Conservation (phyloP, 2,113 vertebrate species). For the Ptyas mucosa region DNA sequence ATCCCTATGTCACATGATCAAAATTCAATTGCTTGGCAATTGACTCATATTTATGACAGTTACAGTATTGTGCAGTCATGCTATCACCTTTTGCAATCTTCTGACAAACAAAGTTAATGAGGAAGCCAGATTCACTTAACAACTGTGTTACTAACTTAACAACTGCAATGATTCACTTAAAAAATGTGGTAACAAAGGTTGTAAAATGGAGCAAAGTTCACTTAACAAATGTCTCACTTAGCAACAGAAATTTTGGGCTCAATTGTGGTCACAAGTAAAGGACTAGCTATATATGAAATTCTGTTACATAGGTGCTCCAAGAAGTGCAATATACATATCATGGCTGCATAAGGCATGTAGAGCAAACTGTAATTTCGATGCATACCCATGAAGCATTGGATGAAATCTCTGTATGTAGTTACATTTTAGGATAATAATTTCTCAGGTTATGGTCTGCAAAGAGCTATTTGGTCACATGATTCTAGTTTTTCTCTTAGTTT, state of each 20-base stretch:
- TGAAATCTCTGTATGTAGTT: background rate
- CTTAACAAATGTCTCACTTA: background rate
- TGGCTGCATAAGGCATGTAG: background rate
- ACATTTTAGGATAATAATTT: constrained; percentile 14
- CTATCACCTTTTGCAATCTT: background rate
- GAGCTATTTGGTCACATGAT: background rate
- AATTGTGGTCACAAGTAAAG: background rate
- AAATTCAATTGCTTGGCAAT: background rate
- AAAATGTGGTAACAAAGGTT: background rate
- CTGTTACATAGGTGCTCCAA: background rate
- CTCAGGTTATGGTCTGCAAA: constrained; percentile 8
- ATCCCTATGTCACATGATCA: background rate
- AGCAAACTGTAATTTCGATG: constrained; percentile 8
- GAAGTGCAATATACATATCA: constrained; percentile 7
- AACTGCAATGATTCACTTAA: background rate
- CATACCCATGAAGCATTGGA: background rate
- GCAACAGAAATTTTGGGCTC: background rate
- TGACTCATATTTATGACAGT: background rate
- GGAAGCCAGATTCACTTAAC: background rate
- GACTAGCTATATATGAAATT: background rate
- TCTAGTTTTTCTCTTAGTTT: constrained; percentile 7
- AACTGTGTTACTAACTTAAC: background rate
- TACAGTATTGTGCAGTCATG: background rate
- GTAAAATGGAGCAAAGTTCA: background rate
- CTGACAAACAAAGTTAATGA: background rate